Evolutionary conservation across 2,888 invertebrate species (phyloP), one percentile per base, ranked within the genome.

Genomic region (Stratiomys singularior): DNA sequence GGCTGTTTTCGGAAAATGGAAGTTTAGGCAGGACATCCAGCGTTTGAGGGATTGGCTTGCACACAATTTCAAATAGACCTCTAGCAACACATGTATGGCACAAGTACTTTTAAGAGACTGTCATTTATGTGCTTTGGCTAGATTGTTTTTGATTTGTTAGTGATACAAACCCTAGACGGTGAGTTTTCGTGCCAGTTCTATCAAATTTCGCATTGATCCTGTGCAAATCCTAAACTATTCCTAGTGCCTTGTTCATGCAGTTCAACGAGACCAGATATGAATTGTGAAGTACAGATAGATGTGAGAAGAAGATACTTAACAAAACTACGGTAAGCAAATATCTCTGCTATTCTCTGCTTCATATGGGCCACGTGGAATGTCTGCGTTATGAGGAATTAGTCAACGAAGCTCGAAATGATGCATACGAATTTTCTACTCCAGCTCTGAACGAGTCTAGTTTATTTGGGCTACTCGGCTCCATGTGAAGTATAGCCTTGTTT

Each of bases 61-160:
- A 52, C 18, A 18, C 2, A 52, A 18, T n/a, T 9, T 52, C 52
- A 52, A 52, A 52, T 37, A 18, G 15, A 52, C 52, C 52, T 44
- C 44, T 5, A 37, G 9, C 3, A 37, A 5, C 37, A 5, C 52
- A 52, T 52, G 15, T 15, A 69, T 21, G 37, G 30, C 25, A 23
- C 13, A 15, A 18, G 27, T 4, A 27, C 76, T 27, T 58, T 76
- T 23, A 27, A 27, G 37, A 37, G 46, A 25, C 28, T 76, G 64
- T 64, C 76, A 23, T 76, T 76, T 76, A 58, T 76, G 76, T 63
- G 60, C 37, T 60, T 60, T 76, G 63, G 28, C 4, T 44, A 30
- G 56, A 44, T 46, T 76, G 64, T 27, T 64, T 76, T 76, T 63
- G 63, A 76, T 76, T 76, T 76, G 76, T 64, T 63, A 60, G 58